Evolutionary conservation across 2,113 vertebrate species (phyloP).

Genomic region (Silurus meridionalis): DNA sequence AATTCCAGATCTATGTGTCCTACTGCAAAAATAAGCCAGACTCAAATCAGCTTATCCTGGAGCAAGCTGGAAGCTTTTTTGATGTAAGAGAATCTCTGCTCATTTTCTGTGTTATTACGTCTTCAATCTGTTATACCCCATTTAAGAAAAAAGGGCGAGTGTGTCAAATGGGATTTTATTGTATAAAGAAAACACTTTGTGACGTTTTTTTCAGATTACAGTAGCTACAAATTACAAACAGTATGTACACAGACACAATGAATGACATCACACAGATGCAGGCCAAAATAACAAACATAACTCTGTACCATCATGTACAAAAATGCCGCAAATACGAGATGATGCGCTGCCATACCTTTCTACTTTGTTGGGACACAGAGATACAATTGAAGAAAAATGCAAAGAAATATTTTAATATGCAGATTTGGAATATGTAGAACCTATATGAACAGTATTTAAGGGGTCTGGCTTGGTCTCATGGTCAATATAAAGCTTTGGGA

Average conservation of each 20-base stretch:
- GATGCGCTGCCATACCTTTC: background rate
- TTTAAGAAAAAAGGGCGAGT: background rate
- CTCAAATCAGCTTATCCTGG: constrained; percentile 95
- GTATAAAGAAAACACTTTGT: background rate
- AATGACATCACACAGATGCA: background rate
- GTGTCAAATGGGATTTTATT: background rate
- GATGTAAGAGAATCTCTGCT: constrained; percentile 80
- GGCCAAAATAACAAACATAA: background rate
- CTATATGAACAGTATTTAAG: background rate
- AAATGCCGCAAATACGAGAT: background rate
- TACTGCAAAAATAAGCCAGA: constrained; percentile 99
- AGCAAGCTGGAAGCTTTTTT: constrained; percentile 93
- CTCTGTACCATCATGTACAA: background rate
- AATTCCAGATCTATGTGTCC: constrained; percentile 98
- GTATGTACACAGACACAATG: background rate
- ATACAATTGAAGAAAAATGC: background rate
- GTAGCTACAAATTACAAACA: background rate
- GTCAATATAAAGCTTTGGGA: background rate
- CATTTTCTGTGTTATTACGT: background rate
- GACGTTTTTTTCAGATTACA: background rate
- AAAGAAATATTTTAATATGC: background rate
- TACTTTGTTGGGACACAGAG: background rate
- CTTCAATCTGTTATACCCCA: background rate
- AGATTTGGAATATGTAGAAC: background rate
- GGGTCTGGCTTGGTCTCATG: background rate